Evolutionary conservation across 2,888 invertebrate genomes (phyloP), one percentile per base, ranked within the genome.

Genomic region (Kryphioiulus occultus): DNA sequence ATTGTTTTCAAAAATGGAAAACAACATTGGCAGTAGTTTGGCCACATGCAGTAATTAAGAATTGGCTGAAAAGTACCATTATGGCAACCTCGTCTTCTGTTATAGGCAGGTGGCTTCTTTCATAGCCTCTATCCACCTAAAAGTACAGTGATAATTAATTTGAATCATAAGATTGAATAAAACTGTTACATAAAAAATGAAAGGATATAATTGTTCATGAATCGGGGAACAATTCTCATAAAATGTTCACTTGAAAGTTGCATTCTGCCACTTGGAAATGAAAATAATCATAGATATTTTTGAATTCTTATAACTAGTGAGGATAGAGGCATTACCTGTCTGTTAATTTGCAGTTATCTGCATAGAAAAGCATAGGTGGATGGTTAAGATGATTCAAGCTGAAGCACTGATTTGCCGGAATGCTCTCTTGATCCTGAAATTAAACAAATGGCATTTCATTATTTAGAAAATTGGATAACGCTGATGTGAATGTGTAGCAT

Each of bases 121-220:
- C 26, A 86, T 30, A 26, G 30, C 59, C 17, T 86, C 59, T 17
- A 86, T 19, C 86, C 86, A 86, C 59, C 86, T 86, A 59, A 35
- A 85, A 35, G 22, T 39, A n/a, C 42, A 39, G 22, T 15, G 12
- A 53, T 59, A 22, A 86, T 86, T 59, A 12, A 5, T 17, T 59
- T 59, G 19, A 17, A 7, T 59, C n/a, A 59, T 5, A 47, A 53
- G 53, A 86, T n/a, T n/a, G n/a, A n/a, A n/a, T n/a, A n/a, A n/a
- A n/a, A n/a, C n/a, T n/a, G n/a, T n/a, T n/a, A n/a, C n/a, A n/a
- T n/a, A n/a, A n/a, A n/a, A n/a, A n/a, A n/a, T n/a, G n/a, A n/a
- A n/a, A n/a, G n/a, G n/a, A n/a, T n/a, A n/a, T n/a, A n/a, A n/a
- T n/a, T n/a, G n/a, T n/a, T n/a, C n/a, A n/a, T n/a, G n/a, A n/a